These are phyloP conservation scores for Enteromius radiatus DNA, from an alignment of 2,797 vertebrate species.

Conservation along the genomic window DNA sequence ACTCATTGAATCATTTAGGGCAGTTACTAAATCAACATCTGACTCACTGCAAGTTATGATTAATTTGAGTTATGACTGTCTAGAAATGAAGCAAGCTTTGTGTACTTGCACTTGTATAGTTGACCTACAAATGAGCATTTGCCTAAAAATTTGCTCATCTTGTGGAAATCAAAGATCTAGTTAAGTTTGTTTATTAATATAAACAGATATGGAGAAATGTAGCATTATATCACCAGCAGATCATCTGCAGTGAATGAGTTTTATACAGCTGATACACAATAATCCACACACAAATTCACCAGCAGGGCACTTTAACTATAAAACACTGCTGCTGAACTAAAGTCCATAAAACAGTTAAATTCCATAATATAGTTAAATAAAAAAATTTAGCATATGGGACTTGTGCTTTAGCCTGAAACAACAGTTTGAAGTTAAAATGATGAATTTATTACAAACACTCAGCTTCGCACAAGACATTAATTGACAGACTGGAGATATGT, in stretches of 20 bases:
- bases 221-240: not conserved
- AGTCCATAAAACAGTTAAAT: not conserved
- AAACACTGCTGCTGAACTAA: not conserved
- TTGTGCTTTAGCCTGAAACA: not conserved
- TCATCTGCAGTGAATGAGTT: not conserved
- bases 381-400: not conserved
- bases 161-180: not conserved
- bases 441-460: not conserved
- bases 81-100: not conserved
- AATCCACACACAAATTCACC: not conserved
- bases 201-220: not conserved
- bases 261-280: not conserved
- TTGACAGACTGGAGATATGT: not conserved
- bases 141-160: not conserved
- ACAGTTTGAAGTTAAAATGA: not conserved
- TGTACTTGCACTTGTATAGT: not conserved
- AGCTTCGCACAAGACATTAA: not conserved
- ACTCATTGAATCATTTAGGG: not conserved
- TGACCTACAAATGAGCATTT: not conserved
- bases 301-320: not conserved
- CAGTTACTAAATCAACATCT: not conserved
- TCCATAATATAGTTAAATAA: not conserved
- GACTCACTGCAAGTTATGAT: slow-evolving; percentile 4
- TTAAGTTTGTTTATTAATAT: not conserved
- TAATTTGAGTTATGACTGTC: not conserved